A percentile compares a stretch with the other conserved stretches of the same genome.
These are phyloP conservation scores for Coracopsis vasa DNA, from an alignment of 2,113 vertebrate genomes.

Conservation along the genomic window DNA sequence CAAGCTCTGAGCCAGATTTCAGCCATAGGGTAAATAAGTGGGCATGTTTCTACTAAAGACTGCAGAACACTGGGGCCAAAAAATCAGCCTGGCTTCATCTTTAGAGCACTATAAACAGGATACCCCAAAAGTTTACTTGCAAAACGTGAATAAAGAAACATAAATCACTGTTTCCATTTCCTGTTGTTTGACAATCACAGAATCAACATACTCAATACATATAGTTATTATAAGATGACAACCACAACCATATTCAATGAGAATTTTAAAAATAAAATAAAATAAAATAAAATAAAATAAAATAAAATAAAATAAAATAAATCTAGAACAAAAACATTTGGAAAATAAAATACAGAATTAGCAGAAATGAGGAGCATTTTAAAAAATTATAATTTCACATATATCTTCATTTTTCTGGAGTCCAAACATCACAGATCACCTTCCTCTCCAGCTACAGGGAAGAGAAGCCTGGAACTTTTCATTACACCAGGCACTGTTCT, in stretches of 20 bases:
- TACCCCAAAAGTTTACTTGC: neutral
- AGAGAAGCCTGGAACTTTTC: neutral
- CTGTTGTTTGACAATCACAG: neutral
- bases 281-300: neutral
- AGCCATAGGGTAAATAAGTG: neutral
- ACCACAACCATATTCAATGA: neutral
- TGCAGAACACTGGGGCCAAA: neutral
- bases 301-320: neutral
- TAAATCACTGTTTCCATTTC: neutral
- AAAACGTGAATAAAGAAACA: neutral
- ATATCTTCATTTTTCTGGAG: neutral
- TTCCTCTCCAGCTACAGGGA: neutral
- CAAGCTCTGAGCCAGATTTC: neutral
- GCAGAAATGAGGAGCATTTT: neutral
- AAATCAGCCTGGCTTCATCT: neutral
- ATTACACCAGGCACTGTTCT: neutral
- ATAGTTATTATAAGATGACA: neutral
- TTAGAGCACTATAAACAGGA: neutral
- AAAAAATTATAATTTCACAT: neutral
- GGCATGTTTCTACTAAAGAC: neutral
- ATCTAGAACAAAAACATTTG: neutral
- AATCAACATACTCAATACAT: neutral
- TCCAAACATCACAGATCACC: neutral
- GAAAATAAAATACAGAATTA: neutral
- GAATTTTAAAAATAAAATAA: neutral